Percentiles rank a stretch among this genome's conserved stretches.
phyloP scores from a whole-genome alignment of 2,113 vertebrate genomes.

The Australoheros scitulus region DNA sequence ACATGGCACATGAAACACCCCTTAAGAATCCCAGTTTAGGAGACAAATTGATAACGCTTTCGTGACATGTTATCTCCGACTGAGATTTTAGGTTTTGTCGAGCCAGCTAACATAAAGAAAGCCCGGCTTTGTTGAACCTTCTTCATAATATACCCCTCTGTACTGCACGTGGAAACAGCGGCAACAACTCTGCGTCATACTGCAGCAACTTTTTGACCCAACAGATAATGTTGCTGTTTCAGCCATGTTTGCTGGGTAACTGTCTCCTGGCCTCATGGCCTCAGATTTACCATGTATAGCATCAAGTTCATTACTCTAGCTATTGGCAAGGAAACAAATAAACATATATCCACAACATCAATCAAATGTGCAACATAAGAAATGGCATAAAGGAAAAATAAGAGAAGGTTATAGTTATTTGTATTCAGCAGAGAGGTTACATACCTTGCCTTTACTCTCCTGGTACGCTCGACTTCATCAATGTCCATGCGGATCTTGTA shows the following conservation, averaged over 20 bases:
- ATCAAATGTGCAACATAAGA: not conserved
- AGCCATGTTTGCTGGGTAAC: not conserved
- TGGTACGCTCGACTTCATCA: conserved; percentile 89
- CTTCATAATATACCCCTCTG: not conserved
- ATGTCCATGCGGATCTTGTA: conserved; percentile 99
- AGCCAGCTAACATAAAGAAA: not conserved
- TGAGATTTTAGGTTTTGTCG: not conserved
- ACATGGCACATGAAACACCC: not conserved
- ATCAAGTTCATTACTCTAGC: not conserved
- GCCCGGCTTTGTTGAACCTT: not conserved
- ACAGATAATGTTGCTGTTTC: not conserved
- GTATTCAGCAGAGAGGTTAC: not conserved
- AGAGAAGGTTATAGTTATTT: not conserved
- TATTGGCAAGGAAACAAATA: not conserved
- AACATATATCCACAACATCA: not conserved
- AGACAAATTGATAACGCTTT: not conserved
- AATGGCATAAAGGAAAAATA: not conserved
- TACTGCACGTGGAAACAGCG: not conserved
- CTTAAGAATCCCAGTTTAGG: not conserved
- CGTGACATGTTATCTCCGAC: not conserved
- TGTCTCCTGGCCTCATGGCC: not conserved
- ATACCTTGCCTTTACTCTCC: conserved; percentile 88
- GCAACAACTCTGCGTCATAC: not conserved
- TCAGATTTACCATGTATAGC: not conserved
- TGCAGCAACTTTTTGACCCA: not conserved